Evolutionary conservation across 2,797 vertebrate species (phyloP), one percentile per base, ranked within the genome.

Genomic region (Triplophysa yarkandensis): DNA sequence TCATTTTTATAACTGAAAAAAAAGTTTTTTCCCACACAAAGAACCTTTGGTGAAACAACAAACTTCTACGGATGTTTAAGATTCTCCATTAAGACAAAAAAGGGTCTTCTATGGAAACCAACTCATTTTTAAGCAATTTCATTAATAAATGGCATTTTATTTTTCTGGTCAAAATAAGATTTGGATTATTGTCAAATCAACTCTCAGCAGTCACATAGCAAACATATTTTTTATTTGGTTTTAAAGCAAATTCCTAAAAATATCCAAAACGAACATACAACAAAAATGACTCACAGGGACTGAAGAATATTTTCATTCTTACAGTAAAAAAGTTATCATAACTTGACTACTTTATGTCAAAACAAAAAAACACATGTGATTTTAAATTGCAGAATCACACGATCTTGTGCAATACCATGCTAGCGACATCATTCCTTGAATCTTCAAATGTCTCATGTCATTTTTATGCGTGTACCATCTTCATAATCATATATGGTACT

Each of bases 181-280:
- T 39, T 13, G 36, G 36, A 9, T 39, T 39, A 39, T 39, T 39
- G 10, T 28, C 16, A 57, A 58, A 19, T 44, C 52, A 58, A 8
- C 10, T 70, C 7, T 4, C 46, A 62, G 55, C 57, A 78, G 80
- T 70, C 63, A 27, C 77, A 74, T 74, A 79, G 74, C 80, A 71
- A 74, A 79, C 80, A 74, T 79, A 63, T 43, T 68, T 68, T 82
- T 82, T 82, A 82, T 81, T 74, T 46, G 67, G 63, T 73, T 75
- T 58, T 58, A 78, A 66, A 71, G 57, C 43, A 80, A 82, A 74
- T 63, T 57, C 68, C 73, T 54, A 19, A 75, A 71, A 73, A 25
- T 5, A 48, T 41, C 67, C 9, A 72, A 68, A 81, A 64, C 32
- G 48, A 74, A 43, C 57, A 32, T 14, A 55, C 5, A 57, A 61